These are phyloP conservation scores for Drosophila infuscata DNA, from an alignment of 2,888 invertebrate genomes.

Conservation along the genomic window DNA sequence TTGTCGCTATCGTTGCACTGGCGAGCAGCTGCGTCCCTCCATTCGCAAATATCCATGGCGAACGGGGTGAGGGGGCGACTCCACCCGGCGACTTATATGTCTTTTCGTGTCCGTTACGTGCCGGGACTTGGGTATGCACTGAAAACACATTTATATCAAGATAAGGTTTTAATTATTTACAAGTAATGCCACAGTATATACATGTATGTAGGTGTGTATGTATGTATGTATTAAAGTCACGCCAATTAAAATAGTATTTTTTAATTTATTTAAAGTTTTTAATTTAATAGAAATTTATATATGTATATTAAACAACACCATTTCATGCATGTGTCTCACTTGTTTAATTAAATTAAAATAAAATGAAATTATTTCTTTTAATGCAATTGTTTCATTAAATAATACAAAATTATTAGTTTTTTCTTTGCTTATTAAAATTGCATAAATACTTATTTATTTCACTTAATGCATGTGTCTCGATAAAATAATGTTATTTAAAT, in stretches of 20 bases:
- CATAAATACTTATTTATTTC: background rate
- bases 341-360: too few species aligned
- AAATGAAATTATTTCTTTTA: too few species aligned
- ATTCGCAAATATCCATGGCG: constrained; percentile 83
- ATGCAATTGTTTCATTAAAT: too few species aligned
- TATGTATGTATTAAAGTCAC: background rate
- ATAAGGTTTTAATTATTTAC: constrained; percentile 13
- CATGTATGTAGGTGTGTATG: background rate
- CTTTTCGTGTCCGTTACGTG: constrained; percentile 82
- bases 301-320: too few species aligned
- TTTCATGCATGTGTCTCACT: too few species aligned
- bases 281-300: background rate
- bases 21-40: constrained; percentile 60
- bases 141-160: constrained; percentile 30
- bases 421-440: too few species aligned
- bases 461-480: background rate
- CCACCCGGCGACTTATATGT: constrained; percentile 76
- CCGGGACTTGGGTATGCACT: constrained; percentile 83
- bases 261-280: background rate
- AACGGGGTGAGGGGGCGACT: constrained; percentile 80
- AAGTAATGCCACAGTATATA: background rate
- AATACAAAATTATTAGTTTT: too few species aligned
- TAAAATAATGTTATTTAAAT: background rate
- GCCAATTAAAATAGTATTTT: background rate
- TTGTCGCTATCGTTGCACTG: constrained; percentile 48